These are phyloP conservation scores for Corythucha ciliata DNA, from an alignment of 2,888 invertebrate species.

Conservation along the genomic window DNA sequence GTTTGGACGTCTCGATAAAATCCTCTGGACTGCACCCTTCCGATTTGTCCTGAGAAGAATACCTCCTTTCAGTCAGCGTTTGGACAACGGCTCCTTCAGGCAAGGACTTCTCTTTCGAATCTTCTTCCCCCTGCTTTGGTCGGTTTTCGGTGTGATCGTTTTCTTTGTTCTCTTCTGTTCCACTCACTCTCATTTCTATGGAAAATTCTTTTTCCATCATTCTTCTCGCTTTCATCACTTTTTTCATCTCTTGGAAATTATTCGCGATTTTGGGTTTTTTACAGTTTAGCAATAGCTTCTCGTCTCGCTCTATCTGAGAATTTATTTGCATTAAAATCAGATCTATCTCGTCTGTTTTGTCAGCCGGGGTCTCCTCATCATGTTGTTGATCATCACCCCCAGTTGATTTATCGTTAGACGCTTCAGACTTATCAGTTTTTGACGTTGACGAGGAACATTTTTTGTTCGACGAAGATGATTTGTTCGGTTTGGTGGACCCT, in stretches of 20 bases:
- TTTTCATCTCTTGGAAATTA: conserved; percentile 56
- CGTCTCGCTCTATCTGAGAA: conserved; percentile 25
- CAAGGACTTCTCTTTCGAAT: too few species aligned
- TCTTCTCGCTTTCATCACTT: conserved; percentile 56
- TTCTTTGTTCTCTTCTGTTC: conserved; percentile 4
- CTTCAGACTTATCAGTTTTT: neutral
- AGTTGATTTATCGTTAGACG: neutral
- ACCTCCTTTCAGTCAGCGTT: too few species aligned
- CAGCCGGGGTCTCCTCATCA: neutral
- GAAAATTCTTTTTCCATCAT: conserved; percentile 44
- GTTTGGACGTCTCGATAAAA: too few species aligned
- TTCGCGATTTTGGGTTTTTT: conserved; percentile 61
- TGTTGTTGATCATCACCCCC: neutral
- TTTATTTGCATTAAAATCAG: conserved; percentile 25
- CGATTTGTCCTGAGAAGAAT: too few species aligned
- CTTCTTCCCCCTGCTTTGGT: neutral
- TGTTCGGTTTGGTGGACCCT: conserved; percentile 29
- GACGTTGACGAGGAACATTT: conserved; percentile 1
- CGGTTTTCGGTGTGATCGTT: neutral
- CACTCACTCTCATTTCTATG: neutral
- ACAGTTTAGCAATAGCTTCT: neutral
- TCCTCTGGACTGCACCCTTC: too few species aligned
- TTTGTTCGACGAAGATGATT: conserved; percentile 1
- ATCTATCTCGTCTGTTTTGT: conserved; percentile 21
- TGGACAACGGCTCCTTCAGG: too few species aligned